phyloP scores from a whole-genome alignment of 2,113 vertebrate genomes.

The Upupa epops region DNA sequence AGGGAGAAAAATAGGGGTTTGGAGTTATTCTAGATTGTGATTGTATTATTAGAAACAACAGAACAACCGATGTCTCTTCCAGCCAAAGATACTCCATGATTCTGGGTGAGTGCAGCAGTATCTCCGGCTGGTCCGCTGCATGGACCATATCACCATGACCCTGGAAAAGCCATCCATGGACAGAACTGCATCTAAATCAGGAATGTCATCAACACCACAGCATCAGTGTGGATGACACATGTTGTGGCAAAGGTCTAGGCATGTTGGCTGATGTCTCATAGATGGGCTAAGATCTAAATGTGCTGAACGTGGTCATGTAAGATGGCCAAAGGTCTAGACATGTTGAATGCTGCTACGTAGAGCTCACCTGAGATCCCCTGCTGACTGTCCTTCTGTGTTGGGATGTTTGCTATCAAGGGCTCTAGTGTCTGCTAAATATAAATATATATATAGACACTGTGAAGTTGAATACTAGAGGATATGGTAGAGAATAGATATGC shows the following conservation, averaged over 20 bases:
- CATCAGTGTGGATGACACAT: fast-evolving
- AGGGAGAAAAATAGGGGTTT: background rate
- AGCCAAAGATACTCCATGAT: too few species aligned
- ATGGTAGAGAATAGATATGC: background rate
- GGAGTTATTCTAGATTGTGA: background rate
- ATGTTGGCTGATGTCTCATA: background rate
- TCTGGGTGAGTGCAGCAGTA: background rate
- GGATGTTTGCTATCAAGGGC: background rate
- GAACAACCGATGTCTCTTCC: too few species aligned
- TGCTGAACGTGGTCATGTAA: background rate
- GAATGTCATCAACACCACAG: background rate
- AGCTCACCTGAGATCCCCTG: background rate
- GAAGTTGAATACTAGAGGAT: background rate
- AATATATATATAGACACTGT: background rate
- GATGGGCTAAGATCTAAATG: background rate
- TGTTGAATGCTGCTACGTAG: fast-evolving
- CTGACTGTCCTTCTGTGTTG: background rate
- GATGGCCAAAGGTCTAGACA: background rate
- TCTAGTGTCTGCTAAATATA: background rate
- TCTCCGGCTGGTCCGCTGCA: fast-evolving
- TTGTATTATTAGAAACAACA: background rate
- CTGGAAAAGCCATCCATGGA: background rate
- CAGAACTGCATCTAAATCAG: fast-evolving
- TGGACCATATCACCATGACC: fast-evolving
- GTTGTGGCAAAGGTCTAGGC: background rate